phyloP scores from a whole-genome alignment of 1,140 invertebrate species.

The Platorchestia sp. region DNA sequence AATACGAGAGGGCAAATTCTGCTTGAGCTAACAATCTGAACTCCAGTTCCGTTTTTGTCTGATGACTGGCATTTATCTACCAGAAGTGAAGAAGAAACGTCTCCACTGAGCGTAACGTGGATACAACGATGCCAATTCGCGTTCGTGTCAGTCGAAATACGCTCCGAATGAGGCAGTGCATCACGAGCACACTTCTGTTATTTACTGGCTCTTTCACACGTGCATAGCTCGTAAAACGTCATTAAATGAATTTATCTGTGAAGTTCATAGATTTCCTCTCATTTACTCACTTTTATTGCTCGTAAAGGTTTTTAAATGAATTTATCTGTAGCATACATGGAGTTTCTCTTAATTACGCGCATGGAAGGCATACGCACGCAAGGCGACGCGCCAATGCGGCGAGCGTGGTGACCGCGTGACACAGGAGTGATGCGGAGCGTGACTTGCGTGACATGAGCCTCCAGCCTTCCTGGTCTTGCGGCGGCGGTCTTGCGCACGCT shows the following conservation, averaged over 20 bases:
- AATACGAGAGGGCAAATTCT: no score
- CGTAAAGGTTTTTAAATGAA: neutral
- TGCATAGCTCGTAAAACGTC: neutral
- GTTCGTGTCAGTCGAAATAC: neutral
- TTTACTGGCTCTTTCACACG: neutral
- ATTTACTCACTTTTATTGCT: neutral
- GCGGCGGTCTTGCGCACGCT: neutral
- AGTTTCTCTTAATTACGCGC: neutral
- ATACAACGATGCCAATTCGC: neutral
- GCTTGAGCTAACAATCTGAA: no score
- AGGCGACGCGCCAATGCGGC: neutral
- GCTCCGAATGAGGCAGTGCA: neutral
- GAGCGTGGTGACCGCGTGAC: constrained; percentile 41
- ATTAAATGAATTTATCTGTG: neutral
- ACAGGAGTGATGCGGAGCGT: constrained; percentile 34
- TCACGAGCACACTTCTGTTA: neutral
- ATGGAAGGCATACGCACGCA: neutral
- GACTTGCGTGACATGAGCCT: neutral
- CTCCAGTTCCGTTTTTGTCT: no score
- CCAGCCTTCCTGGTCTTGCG: neutral
- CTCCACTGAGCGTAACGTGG: neutral
- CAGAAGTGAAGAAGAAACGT: neutral
- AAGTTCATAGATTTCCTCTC: neutral
- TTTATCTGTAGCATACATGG: neutral
- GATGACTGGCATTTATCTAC: neutral